Base-by-base conservation (phyloP, 2,797 vertebrate genomes). In the Geotrypetes seraphini region DNA sequence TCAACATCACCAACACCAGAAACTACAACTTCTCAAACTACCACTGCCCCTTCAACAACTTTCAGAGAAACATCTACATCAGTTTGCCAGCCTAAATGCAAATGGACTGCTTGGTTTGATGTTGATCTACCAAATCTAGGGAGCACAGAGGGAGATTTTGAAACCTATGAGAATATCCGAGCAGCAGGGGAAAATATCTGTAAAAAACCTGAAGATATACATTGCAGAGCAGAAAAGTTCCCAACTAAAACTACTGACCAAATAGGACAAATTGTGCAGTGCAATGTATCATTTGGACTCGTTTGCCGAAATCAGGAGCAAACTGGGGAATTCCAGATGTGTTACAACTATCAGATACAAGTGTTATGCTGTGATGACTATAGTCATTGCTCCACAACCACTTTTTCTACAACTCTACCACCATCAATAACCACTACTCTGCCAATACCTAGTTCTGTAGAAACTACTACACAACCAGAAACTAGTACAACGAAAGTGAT, bases 321-420 rank as follows among this genome's bases (percentile, higher is more conserved):
- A 32, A 19, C 78, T 6, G 78, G 83, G 35, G 21, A 27, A 1
- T 37, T 67, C 2, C 50, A 28, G 2, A 24, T 14, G 35, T 91
- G 88, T 37, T 10, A 35, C 4, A 78, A 91, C 27, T 91, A 87
- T 5, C 73, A 92, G 73, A 78, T 92, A 10, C 61, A 54, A 43
- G 26, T 86, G 1, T 36, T 36, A 5, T 90, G 86, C 41, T 91
- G 87, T 30, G 11, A 39, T 16, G 3, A 39, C 26, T 31, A 34
- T 13, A 36, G 32, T 19, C 11, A 30, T 14, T 24, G 22, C 7
- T 22, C 25, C 30, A 30, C 32, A 10, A 19, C 35, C 12, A 8
- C n/a, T n/a, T n/a, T n/a, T n/a, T n/a, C n/a, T n/a, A n/a, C n/a
- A n/a, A n/a, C n/a, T n/a, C n/a, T n/a, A n/a, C n/a, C n/a, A n/a